Evolutionary conservation across 2,113 vertebrate genomes (phyloP).

Genomic region (Ptyas mucosa): DNA sequence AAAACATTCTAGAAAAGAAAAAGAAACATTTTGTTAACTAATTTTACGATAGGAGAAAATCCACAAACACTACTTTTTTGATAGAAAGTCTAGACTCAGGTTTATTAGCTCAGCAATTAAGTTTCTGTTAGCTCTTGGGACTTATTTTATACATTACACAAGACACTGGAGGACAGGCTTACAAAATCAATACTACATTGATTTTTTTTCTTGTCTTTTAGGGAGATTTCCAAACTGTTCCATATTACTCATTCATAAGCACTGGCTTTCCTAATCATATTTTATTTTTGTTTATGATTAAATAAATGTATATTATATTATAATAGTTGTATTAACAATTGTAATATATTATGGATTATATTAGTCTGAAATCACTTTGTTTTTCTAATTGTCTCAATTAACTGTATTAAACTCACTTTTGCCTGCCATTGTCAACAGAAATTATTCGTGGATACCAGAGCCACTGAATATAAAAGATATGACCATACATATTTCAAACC

Average conservation of each 20-base stretch:
- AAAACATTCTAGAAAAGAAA: neutral
- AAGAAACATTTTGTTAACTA: neutral
- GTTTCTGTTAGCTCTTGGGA: conserved; percentile 50
- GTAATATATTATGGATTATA: neutral
- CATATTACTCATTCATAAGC: conserved; percentile 8
- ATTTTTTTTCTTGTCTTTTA: conserved; percentile 1
- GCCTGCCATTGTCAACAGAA: neutral
- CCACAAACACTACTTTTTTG: neutral
- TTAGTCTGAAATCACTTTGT: neutral
- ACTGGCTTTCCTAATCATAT: conserved; percentile 5
- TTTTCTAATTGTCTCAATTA: neutral
- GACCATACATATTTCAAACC: neutral
- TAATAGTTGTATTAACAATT: neutral
- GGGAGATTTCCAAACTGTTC: conserved; percentile 17
- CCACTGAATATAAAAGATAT: neutral
- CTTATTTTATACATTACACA: conserved; percentile 39
- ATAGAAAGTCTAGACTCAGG: neutral
- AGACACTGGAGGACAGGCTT: conserved; percentile 50
- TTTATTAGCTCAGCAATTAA: neutral
- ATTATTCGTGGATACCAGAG: neutral
- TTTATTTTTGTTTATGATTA: neutral
- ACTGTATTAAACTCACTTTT: neutral
- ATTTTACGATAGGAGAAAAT: neutral
- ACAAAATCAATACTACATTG: conserved; percentile 13
- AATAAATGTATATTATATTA: neutral